Percentiles rank a stretch among this genome's conserved stretches.
Conservation (phyloP, 1,140 invertebrate genomes). For the Stegodyphus dumicola region DNA sequence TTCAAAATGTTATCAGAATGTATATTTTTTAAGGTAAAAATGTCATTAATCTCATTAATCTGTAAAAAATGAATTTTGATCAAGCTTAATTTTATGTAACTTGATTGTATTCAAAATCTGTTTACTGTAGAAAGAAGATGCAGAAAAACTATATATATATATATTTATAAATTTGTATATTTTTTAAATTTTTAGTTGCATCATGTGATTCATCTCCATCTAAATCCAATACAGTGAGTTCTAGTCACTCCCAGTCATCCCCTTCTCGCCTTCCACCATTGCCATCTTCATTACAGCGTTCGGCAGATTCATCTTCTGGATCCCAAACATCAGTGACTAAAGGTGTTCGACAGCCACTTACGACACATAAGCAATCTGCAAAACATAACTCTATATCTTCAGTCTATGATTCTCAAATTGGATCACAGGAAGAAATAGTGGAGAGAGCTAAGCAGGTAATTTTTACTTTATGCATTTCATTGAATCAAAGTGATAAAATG, state of each 20-base stretch:
- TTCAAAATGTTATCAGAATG: too few relatives aligned
- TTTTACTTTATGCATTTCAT: background rate
- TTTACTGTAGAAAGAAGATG: too few relatives aligned
- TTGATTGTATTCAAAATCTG: too few relatives aligned
- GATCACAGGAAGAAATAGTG: conserved; percentile 81
- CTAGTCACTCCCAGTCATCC: conserved; percentile 61
- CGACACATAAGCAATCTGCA: conserved; percentile 24
- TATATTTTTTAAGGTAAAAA: too few relatives aligned
- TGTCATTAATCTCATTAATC: too few relatives aligned
- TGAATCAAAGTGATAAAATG: too few relatives aligned
- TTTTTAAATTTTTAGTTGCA: background rate
- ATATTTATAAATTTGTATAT: too few relatives aligned
- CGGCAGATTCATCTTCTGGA: conserved; percentile 23
- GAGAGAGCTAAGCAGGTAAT: conserved; percentile 84
- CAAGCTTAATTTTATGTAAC: too few relatives aligned
- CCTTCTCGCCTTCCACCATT: conserved; percentile 46
- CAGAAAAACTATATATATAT: too few relatives aligned
- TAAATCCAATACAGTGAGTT: conserved; percentile 9
- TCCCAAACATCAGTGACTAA: conserved; percentile 7
- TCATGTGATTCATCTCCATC: background rate
- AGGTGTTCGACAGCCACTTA: conserved; percentile 4
- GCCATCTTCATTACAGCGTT: conserved; percentile 1
- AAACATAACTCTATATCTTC: conserved; percentile 69
- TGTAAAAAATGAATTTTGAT: too few relatives aligned
- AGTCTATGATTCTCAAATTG: conserved; percentile 71